phyloP scores from a whole-genome alignment of 2,888 invertebrate genomes.

The Agriopis marginaria region DNA sequence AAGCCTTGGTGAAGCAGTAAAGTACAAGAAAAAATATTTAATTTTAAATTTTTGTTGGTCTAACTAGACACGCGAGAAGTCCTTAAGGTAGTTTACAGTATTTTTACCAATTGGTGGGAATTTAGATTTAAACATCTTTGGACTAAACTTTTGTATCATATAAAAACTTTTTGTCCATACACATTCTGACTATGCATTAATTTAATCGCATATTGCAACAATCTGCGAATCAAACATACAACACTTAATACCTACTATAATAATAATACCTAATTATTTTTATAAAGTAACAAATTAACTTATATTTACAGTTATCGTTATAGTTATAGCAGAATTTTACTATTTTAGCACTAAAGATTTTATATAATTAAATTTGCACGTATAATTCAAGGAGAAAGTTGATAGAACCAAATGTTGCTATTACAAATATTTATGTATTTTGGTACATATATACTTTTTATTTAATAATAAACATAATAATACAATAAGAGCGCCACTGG shows the following conservation, averaged over 20 bases:
- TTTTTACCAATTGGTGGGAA: conserved; percentile 80
- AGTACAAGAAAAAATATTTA: conserved; percentile 19
- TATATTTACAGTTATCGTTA: conserved; percentile 85
- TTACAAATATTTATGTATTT: conserved; percentile 19
- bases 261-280: conserved; percentile 84
- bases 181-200: conserved; percentile 80
- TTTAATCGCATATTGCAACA: conserved; percentile 84
- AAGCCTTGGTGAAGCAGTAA: conserved; percentile 8
- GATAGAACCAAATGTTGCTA: conserved; percentile 32
- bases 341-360: conserved; percentile 76
- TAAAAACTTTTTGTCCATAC: conserved; percentile 74
- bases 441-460: conserved; percentile 13
- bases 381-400: conserved; percentile 23
- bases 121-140: conserved; percentile 81
- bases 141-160: conserved; percentile 73
- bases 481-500: conserved; percentile 39
- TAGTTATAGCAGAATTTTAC: conserved; percentile 83
- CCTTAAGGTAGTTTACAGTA: conserved; percentile 73
- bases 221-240: conserved; percentile 85
- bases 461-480: background rate
- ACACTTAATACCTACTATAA: conserved; percentile 83
- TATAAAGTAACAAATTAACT: conserved; percentile 86
- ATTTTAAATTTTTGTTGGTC: conserved; percentile 33
- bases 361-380: conserved; percentile 50
- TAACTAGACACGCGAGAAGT: conserved; percentile 60